Conservation (phyloP, 2,113 vertebrate genomes). For the Archilochus colubris region DNA sequence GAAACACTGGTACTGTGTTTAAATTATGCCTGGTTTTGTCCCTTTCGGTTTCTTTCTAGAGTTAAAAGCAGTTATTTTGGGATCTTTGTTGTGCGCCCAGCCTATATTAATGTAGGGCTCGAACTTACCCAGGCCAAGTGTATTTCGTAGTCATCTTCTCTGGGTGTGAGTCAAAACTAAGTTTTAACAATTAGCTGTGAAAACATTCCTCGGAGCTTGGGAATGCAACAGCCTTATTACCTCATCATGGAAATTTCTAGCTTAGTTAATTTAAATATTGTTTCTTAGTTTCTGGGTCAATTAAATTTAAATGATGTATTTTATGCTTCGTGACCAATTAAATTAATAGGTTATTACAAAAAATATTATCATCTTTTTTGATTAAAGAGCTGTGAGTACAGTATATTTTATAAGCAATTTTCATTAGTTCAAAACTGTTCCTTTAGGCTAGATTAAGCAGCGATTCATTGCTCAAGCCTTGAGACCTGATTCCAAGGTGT, state of each 20-base stretch:
- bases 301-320: conserved; percentile 98
- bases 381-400: conserved; percentile 97
- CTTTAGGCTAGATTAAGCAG: conserved; percentile 95
- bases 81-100: conserved; percentile 47
- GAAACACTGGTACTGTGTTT: conserved; percentile 30
- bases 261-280: conserved; percentile 92
- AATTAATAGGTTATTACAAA: conserved; percentile 99
- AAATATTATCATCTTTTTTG: conserved; percentile 93
- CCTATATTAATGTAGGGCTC: conserved; percentile 43
- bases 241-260: conserved; percentile 87
- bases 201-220: conserved; percentile 77
- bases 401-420: conserved; percentile 99
- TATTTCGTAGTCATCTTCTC: conserved; percentile 55
- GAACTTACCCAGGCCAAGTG: conserved; percentile 59
- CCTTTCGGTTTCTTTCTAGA: conserved; percentile 56
- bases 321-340: conserved; percentile 99
- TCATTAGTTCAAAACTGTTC: conserved; percentile 96
- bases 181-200: conserved; percentile 80
- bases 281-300: conserved; percentile 99
- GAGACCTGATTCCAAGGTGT: conserved; percentile 93
- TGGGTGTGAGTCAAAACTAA: conserved; percentile 70
- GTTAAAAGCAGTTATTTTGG: conserved; percentile 48
- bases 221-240: conserved; percentile 84
- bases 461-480: conserved; percentile 87
- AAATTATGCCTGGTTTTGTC: conserved; percentile 36